Evolutionary conservation across 2,888 invertebrate species (phyloP), one percentile per base, ranked within the genome.

Genomic region (Venusia cambrica): DNA sequence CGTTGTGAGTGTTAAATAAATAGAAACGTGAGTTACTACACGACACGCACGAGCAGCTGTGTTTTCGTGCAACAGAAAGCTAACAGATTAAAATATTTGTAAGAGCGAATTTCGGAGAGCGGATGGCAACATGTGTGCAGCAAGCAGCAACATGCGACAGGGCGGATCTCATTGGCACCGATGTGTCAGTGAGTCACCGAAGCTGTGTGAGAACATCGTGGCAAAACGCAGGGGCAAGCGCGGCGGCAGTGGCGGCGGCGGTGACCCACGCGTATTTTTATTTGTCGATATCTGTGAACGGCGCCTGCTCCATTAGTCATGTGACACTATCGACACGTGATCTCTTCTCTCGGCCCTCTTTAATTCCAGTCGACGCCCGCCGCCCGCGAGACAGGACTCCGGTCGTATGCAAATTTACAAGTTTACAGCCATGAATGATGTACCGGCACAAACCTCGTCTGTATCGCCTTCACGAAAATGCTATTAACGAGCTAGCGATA

Each of bases 261-360:
- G 69, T 67, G 69, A 70, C 62, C 62, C 51, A 50, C 51, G 62
- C 65, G 64, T 75, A 70, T 73, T 85, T 83, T 84, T 81, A 80
- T 83, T 81, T 75, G 74, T 68, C 68, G 76, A 78, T 84, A 84
- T 84, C 83, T 66, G 63, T 68, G 78, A 78, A 79, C 85, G 84
- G 85, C 84, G 85, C 83, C 83, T 71, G 77, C 74, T 75, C 84
- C 85, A 85, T 85, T 87, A 85, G 81, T 87, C 85, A 84, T 77
- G 73, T 84, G 85, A 85, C 85, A 83, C 68, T 84, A 85, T 85
- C 85, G 79, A 81, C 76, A 73, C 64, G 69, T 74, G 73, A 84
- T 84, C 85, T 70, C 59, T 65, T 71, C 75, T 73, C 74, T 65
- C 65, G 68, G 66, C 65, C 62, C 67, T 73, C 65, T 78, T 77